A percentile compares a stretch with the other conserved stretches of the same genome.
Conservation (phyloP, 23 tunicate species). For the Styela plicata region DNA sequence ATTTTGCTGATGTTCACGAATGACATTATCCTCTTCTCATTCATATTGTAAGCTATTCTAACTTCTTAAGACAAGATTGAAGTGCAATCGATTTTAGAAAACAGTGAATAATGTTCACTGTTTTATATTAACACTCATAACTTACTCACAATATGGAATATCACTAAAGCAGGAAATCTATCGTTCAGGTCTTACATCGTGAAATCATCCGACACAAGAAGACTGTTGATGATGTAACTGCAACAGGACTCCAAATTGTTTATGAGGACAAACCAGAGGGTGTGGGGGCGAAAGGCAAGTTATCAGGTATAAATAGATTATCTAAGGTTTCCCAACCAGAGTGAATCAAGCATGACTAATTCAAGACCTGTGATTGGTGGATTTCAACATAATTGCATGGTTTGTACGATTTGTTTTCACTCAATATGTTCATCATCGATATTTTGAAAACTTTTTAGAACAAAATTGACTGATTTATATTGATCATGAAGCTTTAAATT, state of each 20-base stretch:
- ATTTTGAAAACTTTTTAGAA: neutral
- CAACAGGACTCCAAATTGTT: slow-evolving; percentile 63
- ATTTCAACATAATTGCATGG: slow-evolving; percentile 19
- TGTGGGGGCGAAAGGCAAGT: slow-evolving; percentile 90
- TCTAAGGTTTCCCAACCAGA: neutral
- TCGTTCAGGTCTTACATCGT: slow-evolving; percentile 51
- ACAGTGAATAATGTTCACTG: too few relatives aligned
- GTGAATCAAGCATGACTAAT: neutral
- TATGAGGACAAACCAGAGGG: slow-evolving; percentile 88
- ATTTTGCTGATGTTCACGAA: too few relatives aligned
- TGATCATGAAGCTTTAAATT: too few relatives aligned
- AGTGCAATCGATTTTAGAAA: too few relatives aligned
- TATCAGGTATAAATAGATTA: slow-evolving; percentile 60
- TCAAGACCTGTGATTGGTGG: neutral
- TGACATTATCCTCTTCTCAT: too few relatives aligned
- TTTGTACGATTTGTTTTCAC: slow-evolving; percentile 4
- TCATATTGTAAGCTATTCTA: too few relatives aligned
- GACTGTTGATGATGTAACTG: slow-evolving; percentile 65
- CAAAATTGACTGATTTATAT: too few relatives aligned
- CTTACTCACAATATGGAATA: too few relatives aligned
- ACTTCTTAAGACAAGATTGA: too few relatives aligned
- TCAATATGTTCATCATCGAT: too few relatives aligned
- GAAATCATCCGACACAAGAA: slow-evolving; percentile 73
- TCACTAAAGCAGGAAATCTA: too few relatives aligned
- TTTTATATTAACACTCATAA: too few relatives aligned